phyloP scores from a whole-genome alignment of 2,888 invertebrate species.

The Oscheius sp. region DNA sequence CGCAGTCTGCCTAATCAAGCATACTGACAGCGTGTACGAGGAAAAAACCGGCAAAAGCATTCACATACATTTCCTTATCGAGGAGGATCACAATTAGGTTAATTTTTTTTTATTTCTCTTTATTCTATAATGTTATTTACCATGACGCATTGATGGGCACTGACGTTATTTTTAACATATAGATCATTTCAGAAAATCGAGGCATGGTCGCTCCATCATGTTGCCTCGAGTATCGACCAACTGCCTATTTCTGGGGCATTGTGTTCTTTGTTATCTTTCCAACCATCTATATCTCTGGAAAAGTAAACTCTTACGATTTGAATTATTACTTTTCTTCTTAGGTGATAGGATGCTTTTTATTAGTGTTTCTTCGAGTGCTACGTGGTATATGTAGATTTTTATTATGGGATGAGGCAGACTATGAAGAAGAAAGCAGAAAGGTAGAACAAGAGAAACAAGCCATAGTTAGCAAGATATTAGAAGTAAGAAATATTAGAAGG shows the following conservation, averaged over 20 bases:
- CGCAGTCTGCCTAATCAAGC: constrained; percentile 83
- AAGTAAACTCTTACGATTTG: constrained; percentile 21
- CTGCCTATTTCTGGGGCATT: constrained; percentile 34
- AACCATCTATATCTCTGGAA: constrained; percentile 37
- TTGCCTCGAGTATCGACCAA: constrained; percentile 44
- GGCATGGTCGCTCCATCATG: constrained; percentile 42
- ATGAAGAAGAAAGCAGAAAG: constrained; percentile 15
- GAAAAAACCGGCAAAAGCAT: constrained; percentile 79
- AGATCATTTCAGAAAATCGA: too few species aligned
- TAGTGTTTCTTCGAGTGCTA: constrained; percentile 17
- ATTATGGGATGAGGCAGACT: constrained; percentile 22
- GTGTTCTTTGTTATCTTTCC: constrained; percentile 44
- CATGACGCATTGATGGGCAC: too few species aligned
- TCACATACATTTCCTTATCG: constrained; percentile 85
- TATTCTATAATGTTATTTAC: not conserved
- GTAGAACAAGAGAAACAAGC: constrained; percentile 1
- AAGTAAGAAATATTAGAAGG: constrained; percentile 3
- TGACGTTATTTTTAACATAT: not conserved
- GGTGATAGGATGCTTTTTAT: constrained; percentile 18
- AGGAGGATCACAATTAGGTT: constrained; percentile 79
- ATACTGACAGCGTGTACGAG: constrained; percentile 80
- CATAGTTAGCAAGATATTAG: not conserved
- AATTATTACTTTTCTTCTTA: not conserved
- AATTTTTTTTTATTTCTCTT: not conserved
- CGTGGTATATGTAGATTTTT: constrained; percentile 18